Evolutionary conservation across 2,888 invertebrate genomes (phyloP).

Genomic region (Pilophorus perplexus): DNA sequence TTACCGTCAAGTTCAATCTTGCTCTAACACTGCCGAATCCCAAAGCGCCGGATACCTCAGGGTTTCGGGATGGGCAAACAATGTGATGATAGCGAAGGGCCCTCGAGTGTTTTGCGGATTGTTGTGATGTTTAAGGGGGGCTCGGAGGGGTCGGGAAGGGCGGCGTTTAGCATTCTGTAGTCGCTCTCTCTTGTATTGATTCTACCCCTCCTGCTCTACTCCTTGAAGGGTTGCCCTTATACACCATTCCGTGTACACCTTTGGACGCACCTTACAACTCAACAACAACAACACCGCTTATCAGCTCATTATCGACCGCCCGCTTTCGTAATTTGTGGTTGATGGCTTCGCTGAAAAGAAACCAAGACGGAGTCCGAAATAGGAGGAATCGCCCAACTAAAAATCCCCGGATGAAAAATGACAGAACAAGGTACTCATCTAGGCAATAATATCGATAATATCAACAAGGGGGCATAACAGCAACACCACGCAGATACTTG

Average conservation of each 20-base stretch:
- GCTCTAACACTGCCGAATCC: no score
- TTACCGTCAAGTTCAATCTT: no score
- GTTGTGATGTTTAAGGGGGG: slow-evolving; percentile 39
- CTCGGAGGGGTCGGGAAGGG: slow-evolving; percentile 21
- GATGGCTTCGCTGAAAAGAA: no score
- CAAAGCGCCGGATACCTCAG: no score
- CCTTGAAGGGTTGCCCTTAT: slow-evolving; percentile 36
- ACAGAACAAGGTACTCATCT: no score
- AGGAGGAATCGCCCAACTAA: no score
- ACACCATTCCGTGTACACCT: slow-evolving; percentile 36
- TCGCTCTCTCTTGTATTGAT: slow-evolving; percentile 43
- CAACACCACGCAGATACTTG: no score
- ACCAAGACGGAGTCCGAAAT: no score
- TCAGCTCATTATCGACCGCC: slow-evolving; percentile 10
- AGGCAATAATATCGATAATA: no score
- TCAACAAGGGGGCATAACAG: no score
- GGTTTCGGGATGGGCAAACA: neutral
- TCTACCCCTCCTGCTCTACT: slow-evolving; percentile 42
- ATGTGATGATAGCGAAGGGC: slow-evolving; percentile 14
- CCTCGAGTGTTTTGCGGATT: slow-evolving; percentile 40
- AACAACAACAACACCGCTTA: slow-evolving; percentile 31
- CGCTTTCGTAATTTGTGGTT: no score
- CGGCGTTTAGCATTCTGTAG: slow-evolving; percentile 43
- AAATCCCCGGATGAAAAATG: no score
- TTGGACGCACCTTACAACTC: slow-evolving; percentile 40